Evolutionary conservation across 2,797 vertebrate genomes (phyloP).

Genomic region (Chelidonichthys spinosus): DNA sequence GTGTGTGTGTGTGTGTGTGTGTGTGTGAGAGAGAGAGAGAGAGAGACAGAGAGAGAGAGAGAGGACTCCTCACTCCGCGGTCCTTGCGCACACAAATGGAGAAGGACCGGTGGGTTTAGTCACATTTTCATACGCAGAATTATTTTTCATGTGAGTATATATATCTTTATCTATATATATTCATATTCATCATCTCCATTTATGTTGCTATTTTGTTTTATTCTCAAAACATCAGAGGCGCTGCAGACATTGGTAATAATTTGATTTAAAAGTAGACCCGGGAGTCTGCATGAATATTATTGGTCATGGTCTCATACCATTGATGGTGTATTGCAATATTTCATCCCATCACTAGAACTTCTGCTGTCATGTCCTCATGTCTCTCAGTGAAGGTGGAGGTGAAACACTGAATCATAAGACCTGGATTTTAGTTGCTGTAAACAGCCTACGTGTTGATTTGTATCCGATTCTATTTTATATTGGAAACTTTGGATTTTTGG

Average conservation of each 20-base stretch:
- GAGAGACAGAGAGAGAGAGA: slow-evolving; percentile 12
- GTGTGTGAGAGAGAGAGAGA: slow-evolving; percentile 3
- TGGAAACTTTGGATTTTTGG: not conserved
- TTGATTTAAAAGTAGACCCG: not conserved
- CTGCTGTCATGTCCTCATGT: slow-evolving; percentile 1
- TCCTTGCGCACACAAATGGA: slow-evolving; percentile 49
- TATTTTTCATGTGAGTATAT: slow-evolving; percentile 57
- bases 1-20: not conserved
- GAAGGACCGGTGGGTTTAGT: slow-evolving; percentile 20
- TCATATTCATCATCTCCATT: not conserved
- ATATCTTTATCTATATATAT: not conserved
- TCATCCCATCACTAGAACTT: slow-evolving; percentile 16
- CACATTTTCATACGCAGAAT: slow-evolving; percentile 28
- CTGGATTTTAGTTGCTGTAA: not conserved
- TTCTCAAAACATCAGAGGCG: not conserved
- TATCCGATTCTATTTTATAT: not conserved
- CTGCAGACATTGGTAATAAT: slow-evolving; percentile 1
- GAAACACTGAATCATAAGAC: not conserved
- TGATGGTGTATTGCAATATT: not conserved
- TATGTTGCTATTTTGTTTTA: not conserved
- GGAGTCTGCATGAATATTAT: not conserved
- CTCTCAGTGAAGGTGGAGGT: not conserved
- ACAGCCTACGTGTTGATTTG: not conserved
- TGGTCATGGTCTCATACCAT: not conserved
- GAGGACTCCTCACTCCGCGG: slow-evolving; percentile 9